Evolutionary conservation across 2,888 invertebrate genomes (phyloP).

Genomic region (Diabrotica balteata): DNA sequence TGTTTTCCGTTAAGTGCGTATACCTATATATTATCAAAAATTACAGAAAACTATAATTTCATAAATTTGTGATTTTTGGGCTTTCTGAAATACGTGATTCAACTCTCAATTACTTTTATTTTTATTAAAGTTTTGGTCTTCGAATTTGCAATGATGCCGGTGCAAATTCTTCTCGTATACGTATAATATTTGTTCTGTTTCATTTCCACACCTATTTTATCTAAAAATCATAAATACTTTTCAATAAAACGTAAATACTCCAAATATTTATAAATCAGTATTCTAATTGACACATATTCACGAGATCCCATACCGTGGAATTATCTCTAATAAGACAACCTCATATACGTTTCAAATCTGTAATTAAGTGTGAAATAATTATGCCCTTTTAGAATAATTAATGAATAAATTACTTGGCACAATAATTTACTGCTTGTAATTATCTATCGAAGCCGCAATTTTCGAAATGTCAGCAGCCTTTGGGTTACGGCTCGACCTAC

Average conservation of each 20-base stretch:
- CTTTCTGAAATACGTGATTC: too few relatives aligned
- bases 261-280: constrained; percentile 4
- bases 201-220: neutral
- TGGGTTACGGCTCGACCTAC: constrained; percentile 9
- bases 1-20: too few relatives aligned
- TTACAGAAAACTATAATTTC: too few relatives aligned
- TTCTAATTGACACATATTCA: too few relatives aligned
- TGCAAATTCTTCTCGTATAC: too few relatives aligned
- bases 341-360: constrained; percentile 21
- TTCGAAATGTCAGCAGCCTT: constrained; percentile 24
- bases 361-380: constrained; percentile 30
- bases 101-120: too few relatives aligned
- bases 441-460: constrained; percentile 11
- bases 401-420: constrained; percentile 25
- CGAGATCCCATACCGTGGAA: constrained; percentile 8
- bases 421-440: constrained; percentile 21
- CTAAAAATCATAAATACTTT: neutral
- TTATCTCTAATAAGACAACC: constrained; percentile 25
- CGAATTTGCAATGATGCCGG: too few relatives aligned
- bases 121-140: too few relatives aligned
- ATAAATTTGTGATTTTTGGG: too few relatives aligned
- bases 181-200: too few relatives aligned
- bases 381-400: constrained; percentile 26
- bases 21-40: too few relatives aligned
- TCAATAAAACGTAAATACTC: constrained; percentile 8